Base-by-base conservation (phyloP, 2,888 invertebrate species). In the Deilephila elpenor region DNA sequence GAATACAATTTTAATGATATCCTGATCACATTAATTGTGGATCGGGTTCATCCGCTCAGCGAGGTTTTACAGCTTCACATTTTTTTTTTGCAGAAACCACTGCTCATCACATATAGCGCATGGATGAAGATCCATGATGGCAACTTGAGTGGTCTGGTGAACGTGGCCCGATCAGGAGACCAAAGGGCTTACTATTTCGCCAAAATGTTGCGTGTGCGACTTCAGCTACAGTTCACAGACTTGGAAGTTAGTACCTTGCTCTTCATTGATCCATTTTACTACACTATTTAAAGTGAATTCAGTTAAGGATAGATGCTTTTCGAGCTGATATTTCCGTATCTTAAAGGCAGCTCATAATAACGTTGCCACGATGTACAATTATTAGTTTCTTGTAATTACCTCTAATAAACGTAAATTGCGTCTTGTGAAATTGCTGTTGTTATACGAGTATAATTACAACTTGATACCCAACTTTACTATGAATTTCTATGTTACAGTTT, bases 31-130 rank as follows among this genome's bases (percentile, higher is more conserved):
- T 44, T 44, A 25, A 25, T 25, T 11, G 0, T 14, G 44, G 11
- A 44, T 44, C 11, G 2, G 14, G 44, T 37, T 37, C 34, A 7
- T 4, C 6, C 6, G 8, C 25, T 8, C 37, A 37, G 7, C 8
- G 14, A 44, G 14, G 44, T 44, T 11, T 0, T 32, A 34, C 20
- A n/a, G 14, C 32, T 7, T 8, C 59, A 25, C 25, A 4, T 25
- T 11, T 67, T 71, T 72, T 74, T 72, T 77, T 88, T 86, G 44
- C 84, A 95, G 95, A 91, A 87, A 80, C 88, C 91, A 4, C 7
- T 95, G 14, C 81, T 92, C 72, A 86, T 95, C 60, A 95, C 93
- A 1, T 95, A 95, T 85, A 94, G 95, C 77, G 95, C 95, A 0
- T 91, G 92, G 89, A 79, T 96, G 73, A 90, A 86, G 74, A 87